phyloP scores from a whole-genome alignment of 1,140 invertebrate species.

The Conus betulinus region DNA sequence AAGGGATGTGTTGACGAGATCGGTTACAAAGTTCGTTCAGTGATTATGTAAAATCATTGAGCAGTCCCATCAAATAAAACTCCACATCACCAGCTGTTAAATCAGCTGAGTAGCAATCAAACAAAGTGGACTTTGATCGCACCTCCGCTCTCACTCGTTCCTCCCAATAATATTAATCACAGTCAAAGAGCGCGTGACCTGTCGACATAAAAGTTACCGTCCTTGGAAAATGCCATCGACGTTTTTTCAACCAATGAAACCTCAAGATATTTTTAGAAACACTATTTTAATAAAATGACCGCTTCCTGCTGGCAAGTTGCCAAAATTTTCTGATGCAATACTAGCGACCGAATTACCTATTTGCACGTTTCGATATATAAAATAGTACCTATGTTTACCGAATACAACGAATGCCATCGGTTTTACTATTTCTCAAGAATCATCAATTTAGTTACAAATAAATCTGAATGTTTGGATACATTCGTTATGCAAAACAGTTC shows the following conservation, averaged over 20 bases:
- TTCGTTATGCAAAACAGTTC: neutral
- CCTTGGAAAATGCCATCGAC: neutral
- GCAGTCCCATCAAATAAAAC: too few species aligned
- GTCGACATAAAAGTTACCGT: neutral
- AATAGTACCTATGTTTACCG: neutral
- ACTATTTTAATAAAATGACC: slow-evolving; percentile 22
- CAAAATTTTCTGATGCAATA: slow-evolving; percentile 32
- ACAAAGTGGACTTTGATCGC: too few species aligned
- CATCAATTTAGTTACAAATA: neutral
- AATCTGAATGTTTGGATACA: neutral
- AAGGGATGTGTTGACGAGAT: too few species aligned
- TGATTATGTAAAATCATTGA: too few species aligned
- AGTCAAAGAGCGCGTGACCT: too few species aligned
- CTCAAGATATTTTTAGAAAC: neutral
- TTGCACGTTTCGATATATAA: neutral
- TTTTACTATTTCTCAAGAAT: neutral
- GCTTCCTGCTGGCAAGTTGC: neutral
- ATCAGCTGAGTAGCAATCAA: too few species aligned
- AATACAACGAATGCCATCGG: neutral
- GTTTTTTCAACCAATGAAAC: neutral
- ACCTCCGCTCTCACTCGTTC: too few species aligned
- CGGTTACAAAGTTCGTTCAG: too few species aligned
- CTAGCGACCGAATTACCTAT: neutral
- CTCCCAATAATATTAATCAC: too few species aligned
- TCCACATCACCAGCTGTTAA: too few species aligned